phyloP scores from a whole-genome alignment of 2,113 vertebrate genomes.

The Chascanopsetta lugubris region DNA sequence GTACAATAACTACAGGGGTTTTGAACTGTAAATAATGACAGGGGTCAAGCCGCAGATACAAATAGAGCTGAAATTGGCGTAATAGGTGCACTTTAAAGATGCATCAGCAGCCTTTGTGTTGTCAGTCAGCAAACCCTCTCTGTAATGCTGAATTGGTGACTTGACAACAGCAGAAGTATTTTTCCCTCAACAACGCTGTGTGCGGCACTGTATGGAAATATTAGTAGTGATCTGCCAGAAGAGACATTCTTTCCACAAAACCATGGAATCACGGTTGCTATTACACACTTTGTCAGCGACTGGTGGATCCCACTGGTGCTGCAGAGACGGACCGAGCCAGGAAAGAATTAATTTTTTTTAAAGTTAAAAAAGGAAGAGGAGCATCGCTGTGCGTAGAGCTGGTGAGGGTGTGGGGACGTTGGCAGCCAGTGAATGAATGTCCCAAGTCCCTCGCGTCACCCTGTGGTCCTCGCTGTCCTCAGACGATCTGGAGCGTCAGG shows the following conservation, averaged over 20 bases:
- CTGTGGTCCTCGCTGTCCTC: conserved; percentile 27
- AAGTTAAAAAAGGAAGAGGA: conserved; percentile 57
- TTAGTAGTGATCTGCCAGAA: conserved; percentile 5
- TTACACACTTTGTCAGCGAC: conserved; percentile 21
- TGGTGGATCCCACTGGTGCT: conserved; percentile 36
- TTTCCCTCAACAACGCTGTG: not conserved
- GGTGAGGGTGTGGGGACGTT: conserved; percentile 56
- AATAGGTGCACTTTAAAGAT: too few species aligned
- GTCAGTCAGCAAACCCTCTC: too few species aligned
- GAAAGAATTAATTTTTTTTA: conserved; percentile 48
- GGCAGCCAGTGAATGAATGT: conserved; percentile 76
- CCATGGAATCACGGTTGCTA: conserved; percentile 24
- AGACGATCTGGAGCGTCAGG: conserved; percentile 50
- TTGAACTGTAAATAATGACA: too few species aligned
- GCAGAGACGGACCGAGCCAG: conserved; percentile 3
- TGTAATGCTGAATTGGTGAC: too few species aligned
- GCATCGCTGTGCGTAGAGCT: conserved; percentile 68
- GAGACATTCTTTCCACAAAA: conserved; percentile 33
- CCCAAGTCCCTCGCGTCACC: conserved; percentile 43
- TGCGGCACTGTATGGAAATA: conserved; percentile 11
- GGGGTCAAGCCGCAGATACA: too few species aligned
- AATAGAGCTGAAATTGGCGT: too few species aligned
- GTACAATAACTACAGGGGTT: too few species aligned
- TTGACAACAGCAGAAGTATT: not conserved
- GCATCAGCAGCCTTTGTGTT: too few species aligned